Conservation (phyloP, 2,888 invertebrate species). For the Eupithecia exiguata region DNA sequence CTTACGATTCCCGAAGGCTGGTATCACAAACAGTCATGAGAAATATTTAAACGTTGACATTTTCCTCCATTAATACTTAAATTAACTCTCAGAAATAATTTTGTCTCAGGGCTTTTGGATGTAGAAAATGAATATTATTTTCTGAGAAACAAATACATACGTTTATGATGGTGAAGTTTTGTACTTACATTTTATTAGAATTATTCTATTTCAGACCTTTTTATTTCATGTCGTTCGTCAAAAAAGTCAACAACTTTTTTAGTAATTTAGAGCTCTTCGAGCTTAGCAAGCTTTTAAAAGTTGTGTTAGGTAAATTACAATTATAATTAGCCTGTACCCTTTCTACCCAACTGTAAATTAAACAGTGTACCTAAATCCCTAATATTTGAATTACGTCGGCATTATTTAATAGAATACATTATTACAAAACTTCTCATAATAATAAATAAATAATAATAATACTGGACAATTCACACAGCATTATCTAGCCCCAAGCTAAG, state of each 20-base stretch:
- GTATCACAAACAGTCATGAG: conserved; percentile 39
- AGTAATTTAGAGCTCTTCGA: neutral
- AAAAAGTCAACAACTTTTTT: neutral
- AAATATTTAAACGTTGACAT: conserved; percentile 48
- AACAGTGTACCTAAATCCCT: no score
- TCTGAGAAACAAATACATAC: neutral
- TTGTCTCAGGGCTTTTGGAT: neutral
- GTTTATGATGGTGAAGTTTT: neutral
- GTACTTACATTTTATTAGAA: neutral
- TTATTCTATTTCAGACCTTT: neutral
- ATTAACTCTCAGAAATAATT: neutral
- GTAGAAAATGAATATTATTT: neutral
- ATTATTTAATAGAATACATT: no score
- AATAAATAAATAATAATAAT: no score
- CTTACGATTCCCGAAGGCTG: conserved; percentile 19
- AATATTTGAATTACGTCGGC: neutral
- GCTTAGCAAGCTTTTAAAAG: no score
- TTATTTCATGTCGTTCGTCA: neutral
- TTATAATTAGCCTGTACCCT: no score
- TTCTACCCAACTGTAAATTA: neutral
- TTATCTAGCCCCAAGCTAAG: no score
- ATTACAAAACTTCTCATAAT: no score
- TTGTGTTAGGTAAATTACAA: no score
- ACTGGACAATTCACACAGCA: no score
- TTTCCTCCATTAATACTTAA: conserved; percentile 51